Conservation (phyloP, 1,140 invertebrate species). For the Aphidius gifuensis region DNA sequence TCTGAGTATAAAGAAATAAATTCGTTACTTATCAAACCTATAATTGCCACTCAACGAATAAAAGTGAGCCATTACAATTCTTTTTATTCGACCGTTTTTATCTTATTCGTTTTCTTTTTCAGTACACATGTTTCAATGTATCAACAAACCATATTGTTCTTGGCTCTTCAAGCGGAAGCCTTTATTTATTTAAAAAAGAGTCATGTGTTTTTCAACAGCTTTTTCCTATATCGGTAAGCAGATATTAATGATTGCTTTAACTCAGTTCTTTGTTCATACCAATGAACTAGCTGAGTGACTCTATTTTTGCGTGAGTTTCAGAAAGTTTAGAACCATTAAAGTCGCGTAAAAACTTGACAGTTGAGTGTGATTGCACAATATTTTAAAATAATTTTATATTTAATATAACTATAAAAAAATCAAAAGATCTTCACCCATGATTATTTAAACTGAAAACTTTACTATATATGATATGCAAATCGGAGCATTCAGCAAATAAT, state of each 20-base stretch:
- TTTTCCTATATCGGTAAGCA: conserved; percentile 69
- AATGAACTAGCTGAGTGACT: no score
- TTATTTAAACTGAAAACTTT: no score
- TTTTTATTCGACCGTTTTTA: conserved; percentile 15
- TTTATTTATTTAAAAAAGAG: conserved; percentile 71
- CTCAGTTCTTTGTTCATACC: no score
- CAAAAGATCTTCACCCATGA: no score
- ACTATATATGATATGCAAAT: no score
- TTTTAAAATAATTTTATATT: background rate
- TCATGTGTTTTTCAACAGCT: conserved; percentile 72
- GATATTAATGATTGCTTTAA: no score
- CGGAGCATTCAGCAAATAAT: background rate
- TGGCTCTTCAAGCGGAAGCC: conserved; percentile 74
- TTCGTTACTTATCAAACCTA: conserved; percentile 43
- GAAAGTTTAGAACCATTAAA: no score
- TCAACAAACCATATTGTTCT: conserved; percentile 70
- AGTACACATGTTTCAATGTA: conserved; percentile 77
- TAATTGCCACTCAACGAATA: conserved; percentile 46
- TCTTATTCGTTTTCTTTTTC: conserved; percentile 42
- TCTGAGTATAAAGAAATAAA: conserved; percentile 49
- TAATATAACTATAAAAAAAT: no score
- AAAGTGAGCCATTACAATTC: conserved; percentile 36
- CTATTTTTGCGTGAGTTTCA: no score
- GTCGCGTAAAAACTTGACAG: no score
- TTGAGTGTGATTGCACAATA: no score